A percentile compares a stretch with the other conserved stretches of the same genome.
Evolutionary conservation across 2,797 vertebrate genomes (phyloP).

Genomic region (Acanthiza pusilla): DNA sequence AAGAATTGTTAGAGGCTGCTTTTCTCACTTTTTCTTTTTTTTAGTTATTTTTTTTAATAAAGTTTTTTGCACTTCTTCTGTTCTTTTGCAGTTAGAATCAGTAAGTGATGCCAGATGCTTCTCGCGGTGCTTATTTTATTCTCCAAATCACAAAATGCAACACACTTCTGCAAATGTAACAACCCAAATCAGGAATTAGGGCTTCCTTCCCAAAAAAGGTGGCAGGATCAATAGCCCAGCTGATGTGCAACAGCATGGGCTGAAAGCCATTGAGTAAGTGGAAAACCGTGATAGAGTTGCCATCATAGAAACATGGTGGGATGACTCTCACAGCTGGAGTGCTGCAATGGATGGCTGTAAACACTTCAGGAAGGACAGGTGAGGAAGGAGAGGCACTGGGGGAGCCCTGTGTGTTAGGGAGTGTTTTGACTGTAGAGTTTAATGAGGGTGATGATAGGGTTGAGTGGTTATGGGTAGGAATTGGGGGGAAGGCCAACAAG

Average conservation of each 20-base stretch:
- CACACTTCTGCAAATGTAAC: constrained; percentile 33
- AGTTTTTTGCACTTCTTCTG: not conserved
- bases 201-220: not conserved
- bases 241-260: not conserved
- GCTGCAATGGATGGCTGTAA: not conserved
- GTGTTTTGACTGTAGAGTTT: not conserved
- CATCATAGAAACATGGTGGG: not conserved
- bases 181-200: not conserved
- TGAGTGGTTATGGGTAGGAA: not conserved
- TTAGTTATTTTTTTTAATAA: constrained; percentile 68
- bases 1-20: constrained; percentile 58
- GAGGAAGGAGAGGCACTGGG: not conserved
- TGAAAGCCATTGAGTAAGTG: not conserved
- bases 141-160: constrained; percentile 17
- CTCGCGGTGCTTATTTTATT: not conserved
- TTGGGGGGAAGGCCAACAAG: not conserved
- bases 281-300: not conserved
- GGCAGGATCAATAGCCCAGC: not conserved
- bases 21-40: constrained; percentile 64
- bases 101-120: not conserved
- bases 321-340: not conserved
- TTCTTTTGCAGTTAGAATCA: not conserved
- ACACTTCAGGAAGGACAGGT: not conserved
- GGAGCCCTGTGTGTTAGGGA: not conserved
- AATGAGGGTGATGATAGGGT: rapidly evolving